Conservation (phyloP, 2,113 vertebrate genomes). For the Ptychochromis oligacanthus region DNA sequence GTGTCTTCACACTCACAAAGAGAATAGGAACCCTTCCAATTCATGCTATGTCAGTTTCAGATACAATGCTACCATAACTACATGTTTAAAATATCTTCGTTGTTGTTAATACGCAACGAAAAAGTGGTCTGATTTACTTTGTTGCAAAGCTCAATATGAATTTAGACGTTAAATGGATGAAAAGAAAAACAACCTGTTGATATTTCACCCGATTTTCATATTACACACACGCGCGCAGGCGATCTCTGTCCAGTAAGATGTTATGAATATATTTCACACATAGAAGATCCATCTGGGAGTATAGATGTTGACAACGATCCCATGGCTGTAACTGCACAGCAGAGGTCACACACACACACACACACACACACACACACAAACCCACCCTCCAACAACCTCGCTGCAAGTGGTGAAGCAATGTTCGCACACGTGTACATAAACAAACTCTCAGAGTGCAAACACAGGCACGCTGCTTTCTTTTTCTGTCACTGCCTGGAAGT, state of each 20-base stretch:
- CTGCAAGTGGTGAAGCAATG: conserved; percentile 16
- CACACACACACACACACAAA: conserved; percentile 7
- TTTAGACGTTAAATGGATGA: not conserved
- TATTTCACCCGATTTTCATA: conserved; percentile 1
- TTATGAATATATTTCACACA: conserved; percentile 53
- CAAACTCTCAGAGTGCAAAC: conserved; percentile 30
- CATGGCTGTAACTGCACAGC: conserved; percentile 51
- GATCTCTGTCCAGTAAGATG: conserved; percentile 33
- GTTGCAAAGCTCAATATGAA: not conserved
- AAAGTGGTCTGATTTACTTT: not conserved
- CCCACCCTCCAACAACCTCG: conserved; percentile 4
- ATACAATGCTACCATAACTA: not conserved
- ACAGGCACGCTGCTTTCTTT: conserved; percentile 17
- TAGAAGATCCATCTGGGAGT: conserved; percentile 58
- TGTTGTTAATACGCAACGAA: not conserved
- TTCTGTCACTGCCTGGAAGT: conserved; percentile 13
- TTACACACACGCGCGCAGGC: not conserved
- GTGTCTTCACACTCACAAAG: conserved; percentile 10
- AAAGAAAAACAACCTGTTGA: not conserved
- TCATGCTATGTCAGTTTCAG: not conserved
- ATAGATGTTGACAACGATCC: conserved; percentile 62
- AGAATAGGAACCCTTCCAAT: not conserved
- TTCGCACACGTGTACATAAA: conserved; percentile 35
- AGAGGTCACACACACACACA: conserved; percentile 46
- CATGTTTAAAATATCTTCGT: not conserved